Evolutionary conservation across 2,113 vertebrate species (phyloP), one percentile per base, ranked within the genome.

Genomic region (Lucifuga dentata): DNA sequence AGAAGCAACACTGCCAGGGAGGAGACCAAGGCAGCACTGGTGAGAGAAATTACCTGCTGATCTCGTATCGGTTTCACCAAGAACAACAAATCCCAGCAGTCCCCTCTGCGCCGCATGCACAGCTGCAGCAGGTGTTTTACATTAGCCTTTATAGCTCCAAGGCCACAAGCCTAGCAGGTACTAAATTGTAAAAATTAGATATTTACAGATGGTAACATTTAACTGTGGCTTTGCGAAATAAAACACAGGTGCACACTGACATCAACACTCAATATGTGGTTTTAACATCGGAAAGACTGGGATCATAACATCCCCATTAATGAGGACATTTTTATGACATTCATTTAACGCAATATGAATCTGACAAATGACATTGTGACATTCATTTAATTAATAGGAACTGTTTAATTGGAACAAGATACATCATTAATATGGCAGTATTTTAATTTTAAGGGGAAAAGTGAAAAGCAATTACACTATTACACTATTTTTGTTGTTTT

Each of bases 1-100:
- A 94, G 94, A 58, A 94, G 65, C 76, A 90, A 87, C 1, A 91
- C 88, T 0, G 88, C 63, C 75, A 86, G 95, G 2, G 95, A 95
- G 72, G 95, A 97, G 36, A 80, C 84, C 9, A 93, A 95, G 75
- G 93, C 91, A 0, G 85, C 75, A 2, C 88, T 92, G 89, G 91
- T 92, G 73, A 89, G 89, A 50, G n/a, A 44, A 76, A 61, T 1
- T 1, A 44, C 33, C 49, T 11, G 46, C 13, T 38, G 33, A 58
- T 19, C 12, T 44, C 50, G 56, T 40, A 60, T 65, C 60, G 26
- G 20, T 21, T 68, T 53, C 13, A 69, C 40, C 16, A 36, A 52
- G 53, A 71, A 76, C 19, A 38, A 51, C 3, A 51, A 61, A 55
- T 2, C 12, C 21, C n/a, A 35, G 9, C 46, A 16, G 45, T 46